Evolutionary conservation across 2,888 invertebrate species (phyloP).

Genomic region (Caenorhabditis plicata): DNA sequence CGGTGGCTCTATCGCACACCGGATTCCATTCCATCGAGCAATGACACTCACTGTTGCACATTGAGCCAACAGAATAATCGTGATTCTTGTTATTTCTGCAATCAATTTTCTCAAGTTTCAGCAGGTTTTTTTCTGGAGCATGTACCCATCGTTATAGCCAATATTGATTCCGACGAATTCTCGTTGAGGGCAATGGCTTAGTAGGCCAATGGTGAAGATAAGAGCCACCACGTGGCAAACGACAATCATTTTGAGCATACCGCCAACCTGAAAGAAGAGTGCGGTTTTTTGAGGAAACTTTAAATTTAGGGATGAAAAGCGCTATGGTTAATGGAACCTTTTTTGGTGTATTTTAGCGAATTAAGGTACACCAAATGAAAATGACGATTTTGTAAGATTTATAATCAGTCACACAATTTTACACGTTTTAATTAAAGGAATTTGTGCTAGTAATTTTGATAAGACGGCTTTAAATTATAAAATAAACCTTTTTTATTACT

Average conservation of each 20-base stretch:
- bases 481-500: too few species aligned
- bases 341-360: too few species aligned
- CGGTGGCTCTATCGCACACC: constrained; percentile 48
- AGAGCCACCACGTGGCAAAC: constrained; percentile 60
- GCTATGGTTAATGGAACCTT: too few species aligned
- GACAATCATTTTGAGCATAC: constrained; percentile 64
- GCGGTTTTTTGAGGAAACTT: too few species aligned
- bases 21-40: constrained; percentile 60
- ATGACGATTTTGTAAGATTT: too few species aligned
- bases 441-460: too few species aligned
- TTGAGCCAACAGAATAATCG: constrained; percentile 15
- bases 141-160: constrained; percentile 51
- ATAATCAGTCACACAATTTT: too few species aligned
- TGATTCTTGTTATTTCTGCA: constrained; percentile 11
- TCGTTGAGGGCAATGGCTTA: constrained; percentile 62
- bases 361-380: too few species aligned
- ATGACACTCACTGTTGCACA: constrained; percentile 54
- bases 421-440: too few species aligned
- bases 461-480: too few species aligned
- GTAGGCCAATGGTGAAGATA: constrained; percentile 53
- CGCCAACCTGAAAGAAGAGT: constrained; percentile 50
- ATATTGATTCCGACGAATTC: constrained; percentile 63
- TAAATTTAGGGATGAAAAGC: too few species aligned
- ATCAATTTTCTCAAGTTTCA: background rate
- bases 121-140: background rate